These are phyloP conservation scores for Oppia nitens DNA, from an alignment of 1,140 invertebrate genomes.

Conservation along the genomic window DNA sequence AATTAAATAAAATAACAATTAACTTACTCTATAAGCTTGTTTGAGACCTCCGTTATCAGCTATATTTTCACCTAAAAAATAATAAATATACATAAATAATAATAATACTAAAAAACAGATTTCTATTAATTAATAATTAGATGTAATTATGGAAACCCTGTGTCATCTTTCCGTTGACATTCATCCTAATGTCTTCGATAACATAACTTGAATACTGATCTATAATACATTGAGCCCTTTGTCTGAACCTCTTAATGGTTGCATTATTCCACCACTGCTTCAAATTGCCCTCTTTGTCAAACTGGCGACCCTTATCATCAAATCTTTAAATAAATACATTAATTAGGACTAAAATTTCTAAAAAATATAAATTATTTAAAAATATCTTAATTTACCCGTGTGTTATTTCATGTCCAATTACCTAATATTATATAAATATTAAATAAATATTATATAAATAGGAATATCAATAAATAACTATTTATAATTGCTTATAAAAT, in stretches of 20 bases:
- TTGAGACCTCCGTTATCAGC: constrained; percentile 91
- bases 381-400: constrained; percentile 26
- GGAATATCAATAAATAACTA: no score
- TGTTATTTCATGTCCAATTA: constrained; percentile 43
- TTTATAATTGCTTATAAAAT: no score
- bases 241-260: constrained; percentile 20
- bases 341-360: background rate
- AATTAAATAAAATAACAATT: background rate
- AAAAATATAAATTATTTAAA: no score
- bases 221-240: constrained; percentile 30
- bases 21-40: constrained; percentile 14
- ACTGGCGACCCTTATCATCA: constrained; percentile 46
- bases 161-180: constrained; percentile 33
- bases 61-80: constrained; percentile 61
- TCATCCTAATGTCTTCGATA: constrained; percentile 35
- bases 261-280: constrained; percentile 30
- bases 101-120: background rate
- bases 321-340: constrained; percentile 33
- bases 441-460: no score
- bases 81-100: constrained; percentile 1
- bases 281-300: constrained; percentile 53
- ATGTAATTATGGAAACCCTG: constrained; percentile 19
- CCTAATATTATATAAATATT: no score
- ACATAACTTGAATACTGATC: constrained; percentile 69
- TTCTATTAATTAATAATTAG: background rate